phyloP scores from a whole-genome alignment of 2,888 invertebrate genomes.

The Monopis laevigella region DNA sequence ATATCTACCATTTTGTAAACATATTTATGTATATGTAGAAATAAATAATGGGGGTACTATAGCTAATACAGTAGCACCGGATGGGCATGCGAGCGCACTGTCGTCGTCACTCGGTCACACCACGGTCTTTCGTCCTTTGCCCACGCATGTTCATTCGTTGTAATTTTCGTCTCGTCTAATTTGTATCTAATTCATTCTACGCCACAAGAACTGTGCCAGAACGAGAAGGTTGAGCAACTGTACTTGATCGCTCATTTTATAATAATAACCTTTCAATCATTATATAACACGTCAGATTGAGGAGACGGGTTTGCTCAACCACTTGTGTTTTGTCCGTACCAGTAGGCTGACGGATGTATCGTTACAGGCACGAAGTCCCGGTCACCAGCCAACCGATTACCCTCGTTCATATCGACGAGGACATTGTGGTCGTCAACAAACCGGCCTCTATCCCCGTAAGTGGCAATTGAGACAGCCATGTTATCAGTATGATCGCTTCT shows the following conservation, averaged over 20 bases:
- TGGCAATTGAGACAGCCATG: conserved; percentile 86
- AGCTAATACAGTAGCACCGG: conserved; percentile 30
- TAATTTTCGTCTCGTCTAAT: conserved; percentile 39
- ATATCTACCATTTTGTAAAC: not conserved
- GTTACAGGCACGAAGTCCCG: conserved; percentile 97
- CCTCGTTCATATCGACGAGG: conserved; percentile 97
- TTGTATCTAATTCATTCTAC: conserved; percentile 30
- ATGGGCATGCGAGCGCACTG: conserved; percentile 57
- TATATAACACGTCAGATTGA: conserved; percentile 12
- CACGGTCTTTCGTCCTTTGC: conserved; percentile 20
- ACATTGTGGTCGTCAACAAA: conserved; percentile 99
- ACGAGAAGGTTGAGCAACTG: conserved; percentile 15
- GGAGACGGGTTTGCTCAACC: conserved; percentile 29
- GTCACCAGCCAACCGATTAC: conserved; percentile 96
- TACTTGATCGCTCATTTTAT: not conserved
- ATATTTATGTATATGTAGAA: conserved; percentile 1
- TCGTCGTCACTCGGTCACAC: conserved; percentile 2
- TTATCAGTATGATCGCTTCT: conserved; percentile 80
- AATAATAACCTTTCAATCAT: conserved; percentile 14
- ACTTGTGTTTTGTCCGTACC: conserved; percentile 25
- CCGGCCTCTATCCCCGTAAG: conserved; percentile 99
- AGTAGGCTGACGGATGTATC: conserved; percentile 59
- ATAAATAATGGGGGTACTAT: not conserved
- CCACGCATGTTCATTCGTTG: conserved; percentile 60
- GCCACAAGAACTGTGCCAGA: conserved; percentile 33